Evolutionary conservation across 2,888 invertebrate genomes (phyloP), one percentile per base, ranked within the genome.

Genomic region (Brachylomia viminalis): DNA sequence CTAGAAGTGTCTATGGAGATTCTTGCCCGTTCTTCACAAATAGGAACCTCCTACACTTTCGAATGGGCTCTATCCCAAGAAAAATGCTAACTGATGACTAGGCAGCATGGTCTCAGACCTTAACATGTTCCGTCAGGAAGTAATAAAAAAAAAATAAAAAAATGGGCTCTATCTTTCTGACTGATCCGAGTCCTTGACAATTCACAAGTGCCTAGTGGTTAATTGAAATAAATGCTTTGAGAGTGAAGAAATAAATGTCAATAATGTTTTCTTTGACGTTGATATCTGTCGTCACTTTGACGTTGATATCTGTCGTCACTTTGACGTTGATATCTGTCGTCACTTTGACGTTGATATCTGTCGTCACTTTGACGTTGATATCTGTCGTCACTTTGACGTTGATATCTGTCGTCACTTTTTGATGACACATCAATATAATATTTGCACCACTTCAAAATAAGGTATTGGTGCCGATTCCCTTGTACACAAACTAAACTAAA

Each of bases 391-490:
- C 13, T 30, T 30, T 47, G 47, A 30, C 2, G 8, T 30, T 47
- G 45, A 20, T 45, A 27, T 65, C 2, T n/a, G 52, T 52, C 52
- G 75, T 75, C 42, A 75, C n/a, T 33, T 52, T 20, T 45, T 30
- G 20, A 52, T 61, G 15, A 61, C 8, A 33, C 0, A 15, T 42
- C n/a, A 13, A 30, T 73, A 42, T 4, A 74, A 52, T 59, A 30
- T 73, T 75, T 75, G 75, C 75, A 61, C 42, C 30, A 61, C 42
- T 75, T 56, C 42, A 42, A 70, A 70, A 70, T 42, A 42, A 30
- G 4, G 11, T 4, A 27, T n/a, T n/a, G n/a, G n/a, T n/a, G n/a
- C n/a, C n/a, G n/a, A n/a, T n/a, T n/a, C n/a, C n/a, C n/a, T n/a
- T n/a, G n/a, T n/a, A n/a, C n/a, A n/a, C n/a, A n/a, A n/a, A n/a